phyloP scores from a whole-genome alignment of 2,797 vertebrate genomes.

The Podarcis lilfordi region DNA sequence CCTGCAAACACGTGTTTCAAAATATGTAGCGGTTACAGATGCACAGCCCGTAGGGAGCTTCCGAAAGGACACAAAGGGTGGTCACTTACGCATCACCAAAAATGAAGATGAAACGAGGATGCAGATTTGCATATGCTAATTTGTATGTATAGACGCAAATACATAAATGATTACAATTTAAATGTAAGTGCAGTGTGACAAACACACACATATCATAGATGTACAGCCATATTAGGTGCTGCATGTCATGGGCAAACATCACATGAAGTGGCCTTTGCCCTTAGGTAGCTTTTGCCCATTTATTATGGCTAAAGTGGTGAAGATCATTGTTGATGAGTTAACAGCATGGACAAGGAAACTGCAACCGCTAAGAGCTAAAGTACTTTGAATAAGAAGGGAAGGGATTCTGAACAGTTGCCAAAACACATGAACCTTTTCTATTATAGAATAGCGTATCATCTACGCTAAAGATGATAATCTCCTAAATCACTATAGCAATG shows the following conservation, averaged over 20 bases:
- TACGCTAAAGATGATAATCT: background rate
- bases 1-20: background rate
- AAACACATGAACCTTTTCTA: background rate
- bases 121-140: too few relatives aligned
- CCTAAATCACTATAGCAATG: background rate
- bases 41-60: background rate
- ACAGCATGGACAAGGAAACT: background rate
- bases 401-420: background rate
- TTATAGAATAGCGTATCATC: too few relatives aligned
- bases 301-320: background rate
- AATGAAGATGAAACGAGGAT: too few relatives aligned
- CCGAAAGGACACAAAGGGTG: background rate
- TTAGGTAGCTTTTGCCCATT: background rate
- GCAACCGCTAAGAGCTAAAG: background rate
- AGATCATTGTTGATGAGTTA: background rate
- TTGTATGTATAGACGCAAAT: too few relatives aligned
- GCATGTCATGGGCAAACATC: background rate
- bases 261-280: background rate
- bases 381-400: background rate
- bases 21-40: background rate
- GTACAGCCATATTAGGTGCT: background rate
- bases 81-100: background rate
- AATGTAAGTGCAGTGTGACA: too few relatives aligned
- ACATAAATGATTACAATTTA: too few relatives aligned
- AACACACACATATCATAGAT: too few relatives aligned